Evolutionary conservation across 2,888 invertebrate genomes (phyloP).

Genomic region (Clusia tigrina): DNA sequence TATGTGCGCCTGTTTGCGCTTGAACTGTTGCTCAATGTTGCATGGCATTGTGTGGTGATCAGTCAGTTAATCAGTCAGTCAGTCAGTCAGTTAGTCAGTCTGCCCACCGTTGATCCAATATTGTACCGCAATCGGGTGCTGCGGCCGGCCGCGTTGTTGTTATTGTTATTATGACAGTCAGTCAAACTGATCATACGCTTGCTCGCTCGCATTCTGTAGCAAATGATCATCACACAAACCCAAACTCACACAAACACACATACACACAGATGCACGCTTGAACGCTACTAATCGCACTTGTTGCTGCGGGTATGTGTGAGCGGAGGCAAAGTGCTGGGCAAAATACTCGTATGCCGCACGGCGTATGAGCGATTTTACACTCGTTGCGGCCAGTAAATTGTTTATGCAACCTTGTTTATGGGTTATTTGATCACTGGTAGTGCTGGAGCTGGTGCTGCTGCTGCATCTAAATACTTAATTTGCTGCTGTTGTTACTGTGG

Average conservation of each 20-base stretch:
- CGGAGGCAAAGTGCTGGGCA: not conserved
- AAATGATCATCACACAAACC: constrained; percentile 49
- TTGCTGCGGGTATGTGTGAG: not conserved
- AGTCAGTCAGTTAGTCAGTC: no score
- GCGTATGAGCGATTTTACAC: no score
- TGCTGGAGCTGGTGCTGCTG: not conserved
- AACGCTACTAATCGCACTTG: not conserved
- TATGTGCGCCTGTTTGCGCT: constrained; percentile 6
- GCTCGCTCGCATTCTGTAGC: not conserved
- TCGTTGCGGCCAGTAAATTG: not conserved
- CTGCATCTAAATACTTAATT: not conserved
- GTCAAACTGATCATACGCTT: constrained; percentile 25
- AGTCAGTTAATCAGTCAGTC: no score
- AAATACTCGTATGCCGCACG: no score
- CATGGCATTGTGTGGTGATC: constrained; percentile 36
- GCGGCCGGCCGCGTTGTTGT: not conserved
- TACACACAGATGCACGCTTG: not conserved
- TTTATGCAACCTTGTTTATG: constrained; percentile 47
- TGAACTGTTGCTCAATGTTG: constrained; percentile 42
- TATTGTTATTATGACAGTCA: not conserved
- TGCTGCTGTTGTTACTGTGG: not conserved
- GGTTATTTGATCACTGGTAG: constrained; percentile 50
- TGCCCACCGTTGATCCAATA: no score
- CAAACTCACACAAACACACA: constrained; percentile 43
- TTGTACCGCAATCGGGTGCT: no score